Base-by-base conservation (phyloP, 2,113 vertebrate species). In the Lepus timidus region DNA sequence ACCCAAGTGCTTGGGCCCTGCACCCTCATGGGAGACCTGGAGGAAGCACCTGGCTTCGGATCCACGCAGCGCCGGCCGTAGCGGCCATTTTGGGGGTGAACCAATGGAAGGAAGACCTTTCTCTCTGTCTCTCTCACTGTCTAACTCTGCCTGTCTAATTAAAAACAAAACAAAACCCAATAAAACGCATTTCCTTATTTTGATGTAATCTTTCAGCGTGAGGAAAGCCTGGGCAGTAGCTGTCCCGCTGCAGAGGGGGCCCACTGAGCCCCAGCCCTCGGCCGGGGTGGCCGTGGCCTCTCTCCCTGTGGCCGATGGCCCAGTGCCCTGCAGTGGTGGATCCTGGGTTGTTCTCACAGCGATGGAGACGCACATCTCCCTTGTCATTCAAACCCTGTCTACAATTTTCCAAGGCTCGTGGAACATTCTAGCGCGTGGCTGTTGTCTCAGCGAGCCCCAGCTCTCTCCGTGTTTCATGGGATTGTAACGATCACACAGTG, bases 371-470 rank as follows among this genome's bases (percentile, higher is more conserved):
- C 25, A 11, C 83, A 44, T 70, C 58, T 19, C 17, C 71, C 8
- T 5, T 29, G 65, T 61, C 31, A 68, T 67, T 73, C 51, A 55
- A 51, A 22, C 29, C 29, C 73, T 31, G 76, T 80, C 23, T 20
- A 61, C 19, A 29, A 36, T 27, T 27, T 84, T 90, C 23, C 14
- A 27, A 2, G 17, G 52, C 10, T 3, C 29, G 44, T 20, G 22
- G 61, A 82, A 31, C 23, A 1, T 51, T 1, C 71, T 6, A 2
- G 79, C 25, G 5, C 3, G 6, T 22, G 27, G 65, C 73, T 25
- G 5, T 25, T 0, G 1, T 51, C 29, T 5, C 9, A 44, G 7
- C 7, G 44, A 44, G 44, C 7, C 17, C 9, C 10, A 0, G 25
- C 13, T 6, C 68, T 52, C 16, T 23, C 78, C 0, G 0, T 10